Evolutionary conservation across 1,140 invertebrate species (phyloP).

Genomic region (Amyelois transitella): DNA sequence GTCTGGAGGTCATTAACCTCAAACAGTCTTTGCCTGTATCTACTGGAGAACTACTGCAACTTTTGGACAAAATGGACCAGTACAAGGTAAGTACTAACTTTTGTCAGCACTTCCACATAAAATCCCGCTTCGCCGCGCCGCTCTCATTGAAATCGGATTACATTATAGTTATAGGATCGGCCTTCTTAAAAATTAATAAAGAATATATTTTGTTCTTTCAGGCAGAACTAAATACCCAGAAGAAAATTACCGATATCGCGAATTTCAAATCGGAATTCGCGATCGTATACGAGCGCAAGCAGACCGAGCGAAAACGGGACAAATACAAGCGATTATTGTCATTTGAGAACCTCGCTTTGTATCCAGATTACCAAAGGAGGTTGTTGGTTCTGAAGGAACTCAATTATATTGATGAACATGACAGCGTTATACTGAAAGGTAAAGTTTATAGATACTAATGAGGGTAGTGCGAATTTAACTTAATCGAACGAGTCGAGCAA

Average conservation of each 20-base stretch:
- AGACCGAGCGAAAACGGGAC: slow-evolving; percentile 82
- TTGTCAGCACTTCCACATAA: too few species aligned
- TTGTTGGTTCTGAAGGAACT: slow-evolving; percentile 88
- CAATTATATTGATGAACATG: slow-evolving; percentile 78
- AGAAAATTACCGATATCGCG: slow-evolving; percentile 61
- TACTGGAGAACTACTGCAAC: slow-evolving; percentile 66
- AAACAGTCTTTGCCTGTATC: slow-evolving; percentile 74
- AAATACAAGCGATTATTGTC: slow-evolving; percentile 86
- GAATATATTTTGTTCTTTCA: slow-evolving; percentile 25
- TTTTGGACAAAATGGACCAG: slow-evolving; percentile 52
- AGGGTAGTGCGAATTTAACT: too few species aligned
- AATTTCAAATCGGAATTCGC: slow-evolving; percentile 81
- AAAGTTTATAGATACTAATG: background rate
- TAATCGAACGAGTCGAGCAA: too few species aligned
- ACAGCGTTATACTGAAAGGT: slow-evolving; percentile 70
- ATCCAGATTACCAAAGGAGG: slow-evolving; percentile 92
- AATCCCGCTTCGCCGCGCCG: too few species aligned
- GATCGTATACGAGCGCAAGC: slow-evolving; percentile 81
- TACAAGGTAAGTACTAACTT: slow-evolving; percentile 25
- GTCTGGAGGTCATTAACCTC: slow-evolving; percentile 67
- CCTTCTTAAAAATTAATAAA: background rate
- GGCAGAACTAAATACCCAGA: slow-evolving; percentile 43
- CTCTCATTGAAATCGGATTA: too few species aligned
- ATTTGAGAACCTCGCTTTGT: slow-evolving; percentile 87
- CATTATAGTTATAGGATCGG: background rate